These are phyloP conservation scores for Rhaphigaster nebulosa DNA, from an alignment of 2,888 invertebrate species.

Conservation along the genomic window DNA sequence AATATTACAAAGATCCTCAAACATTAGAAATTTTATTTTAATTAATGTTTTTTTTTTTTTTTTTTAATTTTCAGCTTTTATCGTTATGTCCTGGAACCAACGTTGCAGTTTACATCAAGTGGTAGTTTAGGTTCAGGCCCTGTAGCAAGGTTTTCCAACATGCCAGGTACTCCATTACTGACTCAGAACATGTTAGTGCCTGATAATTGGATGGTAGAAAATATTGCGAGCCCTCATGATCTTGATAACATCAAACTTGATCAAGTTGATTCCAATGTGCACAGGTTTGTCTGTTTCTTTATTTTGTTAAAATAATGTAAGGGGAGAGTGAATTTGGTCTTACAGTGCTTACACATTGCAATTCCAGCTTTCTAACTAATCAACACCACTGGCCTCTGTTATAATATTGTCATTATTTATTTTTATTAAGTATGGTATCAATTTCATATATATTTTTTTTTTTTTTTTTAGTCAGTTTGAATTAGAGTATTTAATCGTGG, in stretches of 20 bases:
- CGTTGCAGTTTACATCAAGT: slow-evolving; percentile 82
- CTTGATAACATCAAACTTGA: slow-evolving; percentile 96
- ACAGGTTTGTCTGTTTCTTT: slow-evolving; percentile 73
- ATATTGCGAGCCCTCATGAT: slow-evolving; percentile 92
- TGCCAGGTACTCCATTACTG: slow-evolving; percentile 92
- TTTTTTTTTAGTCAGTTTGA: slow-evolving; percentile 87
- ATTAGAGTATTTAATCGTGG: slow-evolving; percentile 92
- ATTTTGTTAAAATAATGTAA: slow-evolving; percentile 15
- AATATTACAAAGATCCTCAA: too few relatives aligned
- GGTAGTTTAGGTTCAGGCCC: slow-evolving; percentile 83
- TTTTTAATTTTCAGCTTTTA: slow-evolving; percentile 81
- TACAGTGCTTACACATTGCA: not conserved
- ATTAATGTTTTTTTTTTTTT: not conserved
- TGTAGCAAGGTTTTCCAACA: slow-evolving; percentile 85
- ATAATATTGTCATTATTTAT: not conserved
- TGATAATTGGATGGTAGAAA: slow-evolving; percentile 96
- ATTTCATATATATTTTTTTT: not conserved
- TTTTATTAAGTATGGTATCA: not conserved
- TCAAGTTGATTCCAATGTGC: slow-evolving; percentile 90
- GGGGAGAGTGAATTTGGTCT: not conserved
- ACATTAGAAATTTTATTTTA: not conserved
- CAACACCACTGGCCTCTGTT: not conserved
- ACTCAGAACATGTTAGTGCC: slow-evolving; percentile 92
- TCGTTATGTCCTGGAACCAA: slow-evolving; percentile 93
- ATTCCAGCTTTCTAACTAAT: not conserved